Evolutionary conservation across 2,797 vertebrate species (phyloP).

Genomic region (Loriculus beryllinus): DNA sequence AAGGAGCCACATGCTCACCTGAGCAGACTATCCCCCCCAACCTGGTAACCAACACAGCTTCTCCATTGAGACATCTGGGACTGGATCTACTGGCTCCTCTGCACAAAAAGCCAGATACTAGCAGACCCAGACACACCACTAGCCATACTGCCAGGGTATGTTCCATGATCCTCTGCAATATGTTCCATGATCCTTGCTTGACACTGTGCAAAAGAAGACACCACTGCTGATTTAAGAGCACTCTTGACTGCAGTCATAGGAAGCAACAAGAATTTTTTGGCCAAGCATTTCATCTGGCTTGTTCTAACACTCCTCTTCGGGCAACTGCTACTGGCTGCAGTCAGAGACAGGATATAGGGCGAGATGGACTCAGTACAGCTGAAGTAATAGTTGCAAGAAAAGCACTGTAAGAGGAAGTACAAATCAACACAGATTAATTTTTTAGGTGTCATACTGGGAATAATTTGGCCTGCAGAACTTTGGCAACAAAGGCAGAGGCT

Average conservation of each 20-base stretch:
- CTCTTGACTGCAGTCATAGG: not conserved
- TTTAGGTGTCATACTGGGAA: not conserved
- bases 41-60: not conserved
- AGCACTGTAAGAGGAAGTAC: not conserved
- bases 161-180: not conserved
- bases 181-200: not conserved
- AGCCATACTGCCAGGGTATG: accelerated
- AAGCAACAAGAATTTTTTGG: not conserved
- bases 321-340: not conserved
- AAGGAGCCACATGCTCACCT: accelerated
- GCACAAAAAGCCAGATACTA: accelerated
- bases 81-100: not conserved
- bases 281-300: not conserved
- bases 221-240: not conserved
- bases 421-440: not conserved
- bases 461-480: constrained; percentile 11
- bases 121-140: not conserved
- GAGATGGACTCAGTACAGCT: not conserved
- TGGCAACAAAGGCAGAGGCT: not conserved
- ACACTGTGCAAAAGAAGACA: not conserved
- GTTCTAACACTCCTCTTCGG: not conserved
- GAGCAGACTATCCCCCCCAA: not conserved
- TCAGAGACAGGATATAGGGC: not conserved
- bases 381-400: not conserved
- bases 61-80: not conserved